These are phyloP conservation scores for Pelodiscus sinensis DNA, from an alignment of 2,113 vertebrate genomes.

Conservation along the genomic window DNA sequence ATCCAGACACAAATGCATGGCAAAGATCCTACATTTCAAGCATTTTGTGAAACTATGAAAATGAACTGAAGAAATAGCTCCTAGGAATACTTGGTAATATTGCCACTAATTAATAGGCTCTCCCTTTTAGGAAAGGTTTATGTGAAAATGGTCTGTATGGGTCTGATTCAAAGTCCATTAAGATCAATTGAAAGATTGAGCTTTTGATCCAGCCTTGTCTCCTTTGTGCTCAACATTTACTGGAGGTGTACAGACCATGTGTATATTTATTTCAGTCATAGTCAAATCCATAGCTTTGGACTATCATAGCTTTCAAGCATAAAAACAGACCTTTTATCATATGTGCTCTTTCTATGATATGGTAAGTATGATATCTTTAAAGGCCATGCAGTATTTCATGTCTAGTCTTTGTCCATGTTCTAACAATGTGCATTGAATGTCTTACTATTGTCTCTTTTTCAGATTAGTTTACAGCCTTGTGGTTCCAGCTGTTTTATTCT, in stretches of 20 bases:
- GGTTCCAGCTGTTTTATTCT: conserved; percentile 90
- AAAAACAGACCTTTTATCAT: conserved; percentile 36
- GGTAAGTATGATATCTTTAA: conserved; percentile 22
- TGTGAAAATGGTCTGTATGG: not conserved
- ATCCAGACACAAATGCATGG: not conserved
- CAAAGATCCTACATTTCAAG: not conserved
- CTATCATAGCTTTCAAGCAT: conserved; percentile 29
- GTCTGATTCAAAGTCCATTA: conserved; percentile 35
- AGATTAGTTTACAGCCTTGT: conserved; percentile 80
- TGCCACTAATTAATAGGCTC: conserved; percentile 30
- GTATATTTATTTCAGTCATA: not conserved
- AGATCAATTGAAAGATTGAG: conserved; percentile 19
- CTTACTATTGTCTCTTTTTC: conserved; percentile 76
- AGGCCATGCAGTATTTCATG: conserved; percentile 14
- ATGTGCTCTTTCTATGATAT: conserved; percentile 28
- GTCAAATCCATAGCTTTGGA: conserved; percentile 14
- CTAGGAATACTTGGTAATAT: not conserved
- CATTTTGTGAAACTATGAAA: not conserved
- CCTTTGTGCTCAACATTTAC: conserved; percentile 27
- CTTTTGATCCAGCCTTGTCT: conserved; percentile 28
- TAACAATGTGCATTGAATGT: conserved; percentile 61
- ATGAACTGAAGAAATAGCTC: not conserved
- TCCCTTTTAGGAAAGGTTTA: conserved; percentile 21
- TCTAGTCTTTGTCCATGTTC: conserved; percentile 60
- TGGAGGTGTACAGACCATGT: not conserved